Percentiles rank a stretch among this genome's conserved stretches.
These are phyloP conservation scores for Saguinus midas DNA, from an alignment of 2,113 vertebrate genomes.

Conservation along the genomic window DNA sequence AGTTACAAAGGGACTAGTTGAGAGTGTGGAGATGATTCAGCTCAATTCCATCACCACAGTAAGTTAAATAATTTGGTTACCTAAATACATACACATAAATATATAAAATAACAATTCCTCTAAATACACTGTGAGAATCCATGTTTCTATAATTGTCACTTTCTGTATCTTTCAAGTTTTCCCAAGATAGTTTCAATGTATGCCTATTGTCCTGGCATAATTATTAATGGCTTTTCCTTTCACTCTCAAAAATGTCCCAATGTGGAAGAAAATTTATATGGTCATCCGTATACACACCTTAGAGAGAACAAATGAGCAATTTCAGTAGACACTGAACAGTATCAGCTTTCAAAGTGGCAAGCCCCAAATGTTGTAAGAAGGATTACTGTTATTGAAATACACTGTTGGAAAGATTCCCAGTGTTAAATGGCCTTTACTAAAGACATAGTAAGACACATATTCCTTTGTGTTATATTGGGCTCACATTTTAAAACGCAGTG, in stretches of 20 bases:
- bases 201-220: neutral
- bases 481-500: conserved; percentile 66
- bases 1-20: neutral
- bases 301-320: conserved; percentile 49
- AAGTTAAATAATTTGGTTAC: neutral
- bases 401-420: conserved; percentile 66
- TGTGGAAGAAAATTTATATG: neutral
- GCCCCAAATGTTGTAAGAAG: conserved; percentile 46
- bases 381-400: conserved; percentile 50
- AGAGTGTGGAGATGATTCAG: neutral
- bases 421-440: conserved; percentile 56
- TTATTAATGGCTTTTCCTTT: conserved; percentile 23
- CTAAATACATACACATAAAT: neutral
- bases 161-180: neutral
- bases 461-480: conserved; percentile 60
- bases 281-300: neutral
- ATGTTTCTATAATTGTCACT: neutral
- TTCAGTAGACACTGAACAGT: conserved; percentile 45
- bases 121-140: neutral
- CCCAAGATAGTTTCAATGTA: neutral
- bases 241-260: neutral
- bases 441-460: conserved; percentile 67
- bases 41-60: neutral
- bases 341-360: conserved; percentile 68
- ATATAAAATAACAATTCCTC: neutral